Evolutionary conservation across 2,888 invertebrate species (phyloP), one percentile per base, ranked within the genome.

Genomic region (Lordiphosa fenestrarum): DNA sequence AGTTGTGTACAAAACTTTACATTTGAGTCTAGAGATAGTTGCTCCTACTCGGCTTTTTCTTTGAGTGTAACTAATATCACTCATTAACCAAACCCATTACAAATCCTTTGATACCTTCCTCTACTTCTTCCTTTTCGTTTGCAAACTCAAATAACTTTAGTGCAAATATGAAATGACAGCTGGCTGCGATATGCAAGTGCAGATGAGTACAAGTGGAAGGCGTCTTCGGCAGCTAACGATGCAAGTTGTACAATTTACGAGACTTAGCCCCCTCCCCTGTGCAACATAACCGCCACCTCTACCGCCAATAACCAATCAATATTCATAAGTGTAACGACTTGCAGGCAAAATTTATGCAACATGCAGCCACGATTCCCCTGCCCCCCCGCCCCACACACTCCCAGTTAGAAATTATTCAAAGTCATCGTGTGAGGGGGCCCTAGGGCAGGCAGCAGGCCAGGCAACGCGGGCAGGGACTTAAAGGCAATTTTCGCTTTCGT

Each of bases 401-500:
- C 13, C 64, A 75, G 80, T 76, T 76, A 75, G 73, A 80, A 63
- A 80, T 75, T 73, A 71, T 75, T 76, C 75, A 78, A 73, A 78
- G 80, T 76, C 75, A 80, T 73, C 73, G 70, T 63, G 71, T 70
- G 68, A 63, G 76, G 63, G 67, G 60, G 38, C 63, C 70, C 53
- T 36, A 35, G 54, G 52, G 33, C 56, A 38, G 10, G 30, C 6
- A 10, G 9, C 25, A 25, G 15, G n/a, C n/a, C 15, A 15, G 25
- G 13, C 15, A 36, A 42, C 41, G 36, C 5, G 13, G 36, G 33
- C 13, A 48, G 38, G 57, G 60, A 63, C 53, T 48, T 59, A 58
- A 62, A 69, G 69, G 69, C 74, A 73, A 73, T 73, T 73, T 73
- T 73, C 73, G 68, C 68, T 71, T 74, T 71, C 71, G 64, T 74